Conservation (phyloP, 2,113 vertebrate species). For the Ageneiosus marmoratus region DNA sequence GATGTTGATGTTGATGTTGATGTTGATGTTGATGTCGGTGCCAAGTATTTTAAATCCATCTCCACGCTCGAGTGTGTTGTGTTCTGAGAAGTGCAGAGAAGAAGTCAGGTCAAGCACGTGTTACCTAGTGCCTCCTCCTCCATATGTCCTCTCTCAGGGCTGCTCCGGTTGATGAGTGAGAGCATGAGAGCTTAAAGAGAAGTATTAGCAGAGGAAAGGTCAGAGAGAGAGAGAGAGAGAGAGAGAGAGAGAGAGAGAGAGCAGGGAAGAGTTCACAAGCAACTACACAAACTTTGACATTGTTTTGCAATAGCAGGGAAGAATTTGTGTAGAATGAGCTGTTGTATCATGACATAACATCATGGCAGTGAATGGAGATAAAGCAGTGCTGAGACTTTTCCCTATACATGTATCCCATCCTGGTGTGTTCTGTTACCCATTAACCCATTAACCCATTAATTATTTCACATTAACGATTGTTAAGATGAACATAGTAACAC, state of each 20-base stretch:
- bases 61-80: background rate
- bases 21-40: background rate
- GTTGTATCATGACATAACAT: background rate
- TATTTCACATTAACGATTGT: too few relatives aligned
- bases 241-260: background rate
- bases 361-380: background rate
- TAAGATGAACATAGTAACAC: too few relatives aligned
- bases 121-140: too few relatives aligned
- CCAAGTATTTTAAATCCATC: background rate
- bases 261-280: background rate
- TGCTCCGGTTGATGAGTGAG: background rate
- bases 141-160: background rate
- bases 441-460: too few relatives aligned
- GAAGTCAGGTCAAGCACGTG: background rate
- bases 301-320: constrained; percentile 9
- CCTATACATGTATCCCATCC: too few relatives aligned
- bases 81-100: background rate
- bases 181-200: background rate
- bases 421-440: too few relatives aligned
- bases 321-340: background rate
- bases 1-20: too few relatives aligned
- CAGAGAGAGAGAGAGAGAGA: background rate
- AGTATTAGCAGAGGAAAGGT: background rate
- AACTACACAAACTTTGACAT: constrained; percentile 18
- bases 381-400: too few relatives aligned